Percentiles rank a stretch among this genome's conserved stretches.
Evolutionary conservation across 2,888 invertebrate species (phyloP).

Genomic region (Sarcophaga rosellei): DNA sequence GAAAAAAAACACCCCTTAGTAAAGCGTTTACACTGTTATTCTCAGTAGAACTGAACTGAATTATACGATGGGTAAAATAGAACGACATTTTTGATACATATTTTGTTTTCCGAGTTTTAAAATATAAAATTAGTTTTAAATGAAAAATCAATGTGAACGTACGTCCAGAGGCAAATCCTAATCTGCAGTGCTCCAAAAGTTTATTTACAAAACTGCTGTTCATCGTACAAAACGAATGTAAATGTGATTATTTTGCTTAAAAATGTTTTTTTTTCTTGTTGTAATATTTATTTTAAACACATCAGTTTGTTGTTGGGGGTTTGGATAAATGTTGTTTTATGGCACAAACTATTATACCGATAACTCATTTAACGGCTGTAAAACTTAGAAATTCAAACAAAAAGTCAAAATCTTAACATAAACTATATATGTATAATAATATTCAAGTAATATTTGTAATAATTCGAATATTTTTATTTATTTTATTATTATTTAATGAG

Average conservation of each 20-base stretch:
- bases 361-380: not conserved
- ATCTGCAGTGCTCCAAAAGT: slow-evolving; percentile 1
- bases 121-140: too few relatives aligned
- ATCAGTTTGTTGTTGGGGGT: slow-evolving; percentile 15
- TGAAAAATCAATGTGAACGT: slow-evolving; percentile 1
- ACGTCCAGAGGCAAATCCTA: not conserved
- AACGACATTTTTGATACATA: not conserved
- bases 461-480: too few relatives aligned
- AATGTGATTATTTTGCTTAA: slow-evolving; percentile 50
- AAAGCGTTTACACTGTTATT: not conserved
- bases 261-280: slow-evolving; percentile 52
- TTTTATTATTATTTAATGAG: not conserved
- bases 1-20: slow-evolving; percentile 8
- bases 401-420: too few relatives aligned
- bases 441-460: too few relatives aligned
- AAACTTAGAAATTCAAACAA: too few relatives aligned
- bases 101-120: not conserved
- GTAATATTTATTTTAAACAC: slow-evolving; percentile 29
- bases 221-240: slow-evolving; percentile 9
- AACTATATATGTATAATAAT: too few relatives aligned
- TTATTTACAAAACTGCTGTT: not conserved
- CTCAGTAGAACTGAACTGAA: too few relatives aligned
- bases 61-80: not conserved
- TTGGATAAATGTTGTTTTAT: slow-evolving; percentile 10
- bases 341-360: not conserved